A percentile compares a stretch with the other conserved stretches of the same genome.
These are phyloP conservation scores for Rousettus leschenaultii DNA, from an alignment of 2,113 vertebrate genomes.

Conservation along the genomic window DNA sequence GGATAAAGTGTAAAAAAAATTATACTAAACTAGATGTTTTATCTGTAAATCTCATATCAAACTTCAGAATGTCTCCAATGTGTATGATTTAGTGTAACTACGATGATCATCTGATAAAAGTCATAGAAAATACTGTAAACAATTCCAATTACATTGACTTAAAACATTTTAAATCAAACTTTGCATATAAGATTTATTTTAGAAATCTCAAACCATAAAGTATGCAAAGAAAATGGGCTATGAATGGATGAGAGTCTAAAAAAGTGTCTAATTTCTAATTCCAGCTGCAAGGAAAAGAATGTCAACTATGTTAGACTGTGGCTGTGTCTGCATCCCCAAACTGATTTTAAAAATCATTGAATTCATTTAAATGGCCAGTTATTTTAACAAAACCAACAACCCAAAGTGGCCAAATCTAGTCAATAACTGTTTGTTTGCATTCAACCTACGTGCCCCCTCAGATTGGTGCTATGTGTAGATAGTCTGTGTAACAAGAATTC, in stretches of 20 bases:
- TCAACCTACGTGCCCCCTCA: neutral
- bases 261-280: conserved; percentile 75
- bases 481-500: conserved; percentile 58
- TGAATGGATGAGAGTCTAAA: conserved; percentile 73
- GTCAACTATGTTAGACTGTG: conserved; percentile 67
- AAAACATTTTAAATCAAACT: conserved; percentile 74
- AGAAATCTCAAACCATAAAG: conserved; percentile 68
- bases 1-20: conserved; percentile 42
- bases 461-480: conserved; percentile 53
- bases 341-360: conserved; percentile 70
- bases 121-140: conserved; percentile 68
- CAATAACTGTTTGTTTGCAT: conserved; percentile 60
- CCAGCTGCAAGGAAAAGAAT: conserved; percentile 73
- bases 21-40: neutral
- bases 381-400: conserved; percentile 68
- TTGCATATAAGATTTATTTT: conserved; percentile 71
- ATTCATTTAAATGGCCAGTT: conserved; percentile 67
- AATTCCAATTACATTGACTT: conserved; percentile 74
- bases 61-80: conserved; percentile 52
- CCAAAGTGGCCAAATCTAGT: conserved; percentile 43
- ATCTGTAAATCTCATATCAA: conserved; percentile 51
- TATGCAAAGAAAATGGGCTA: conserved; percentile 73
- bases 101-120: conserved; percentile 72
- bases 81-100: conserved; percentile 65
- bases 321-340: conserved; percentile 66